Percentiles rank a stretch among this genome's conserved stretches.
Evolutionary conservation across 2,888 invertebrate genomes (phyloP).

Genomic region (Lathronympha strigana): DNA sequence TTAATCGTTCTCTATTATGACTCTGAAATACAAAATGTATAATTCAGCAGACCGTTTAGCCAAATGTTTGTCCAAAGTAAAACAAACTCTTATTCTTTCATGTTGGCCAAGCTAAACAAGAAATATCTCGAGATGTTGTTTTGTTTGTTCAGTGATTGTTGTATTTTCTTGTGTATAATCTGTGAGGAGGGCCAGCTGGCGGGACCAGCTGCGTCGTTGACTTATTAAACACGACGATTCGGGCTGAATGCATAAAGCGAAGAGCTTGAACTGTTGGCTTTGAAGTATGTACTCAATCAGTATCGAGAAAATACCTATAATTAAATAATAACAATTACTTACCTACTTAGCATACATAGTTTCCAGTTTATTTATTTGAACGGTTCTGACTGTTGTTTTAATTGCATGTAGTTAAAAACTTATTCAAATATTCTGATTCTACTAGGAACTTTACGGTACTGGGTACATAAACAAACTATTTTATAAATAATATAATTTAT

Average conservation of each 20-base stretch:
- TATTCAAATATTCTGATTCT: too few relatives aligned
- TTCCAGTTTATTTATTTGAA: too few relatives aligned
- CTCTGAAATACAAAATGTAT: conserved; percentile 48
- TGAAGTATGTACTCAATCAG: conserved; percentile 16
- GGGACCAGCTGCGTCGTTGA: conserved; percentile 43
- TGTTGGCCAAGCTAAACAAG: conserved; percentile 57
- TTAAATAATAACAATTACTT: background rate
- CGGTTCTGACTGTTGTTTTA: too few relatives aligned
- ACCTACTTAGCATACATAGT: too few relatives aligned
- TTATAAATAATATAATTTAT: too few relatives aligned
- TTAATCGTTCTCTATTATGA: conserved; percentile 4
- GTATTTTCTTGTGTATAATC: conserved; percentile 60
- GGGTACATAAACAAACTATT: too few relatives aligned
- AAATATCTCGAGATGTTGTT: conserved; percentile 60
- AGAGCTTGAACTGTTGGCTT: conserved; percentile 22
- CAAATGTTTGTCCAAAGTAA: conserved; percentile 64
- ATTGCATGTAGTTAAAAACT: too few relatives aligned
- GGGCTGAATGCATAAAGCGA: conserved; percentile 36
- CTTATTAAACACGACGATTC: conserved; percentile 36
- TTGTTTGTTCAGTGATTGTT: conserved; percentile 70
- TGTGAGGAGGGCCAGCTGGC: conserved; percentile 69
- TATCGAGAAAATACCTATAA: conserved; percentile 1
- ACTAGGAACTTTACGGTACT: too few relatives aligned
- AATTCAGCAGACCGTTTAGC: conserved; percentile 58
- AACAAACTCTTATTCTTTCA: conserved; percentile 59